Percentiles rank a stretch among this genome's conserved stretches.
These are phyloP conservation scores for Balearica regulorum DNA, from an alignment of 2,797 vertebrate genomes.

Conservation along the genomic window DNA sequence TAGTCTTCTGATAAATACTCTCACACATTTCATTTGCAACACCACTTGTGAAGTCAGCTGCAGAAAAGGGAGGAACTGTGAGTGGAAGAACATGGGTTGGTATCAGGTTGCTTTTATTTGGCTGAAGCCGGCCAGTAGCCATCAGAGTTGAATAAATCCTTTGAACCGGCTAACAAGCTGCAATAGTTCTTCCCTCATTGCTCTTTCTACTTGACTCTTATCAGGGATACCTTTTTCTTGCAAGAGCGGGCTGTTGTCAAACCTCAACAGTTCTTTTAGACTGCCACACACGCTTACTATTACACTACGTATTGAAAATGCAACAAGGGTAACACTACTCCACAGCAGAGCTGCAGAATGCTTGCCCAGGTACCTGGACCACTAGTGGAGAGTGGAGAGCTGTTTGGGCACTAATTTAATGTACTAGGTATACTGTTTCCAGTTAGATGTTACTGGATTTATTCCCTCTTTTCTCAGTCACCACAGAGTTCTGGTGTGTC, in stretches of 20 bases:
- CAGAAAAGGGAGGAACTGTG: neutral
- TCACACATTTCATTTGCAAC: neutral
- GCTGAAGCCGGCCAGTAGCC: neutral
- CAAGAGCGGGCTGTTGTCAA: neutral
- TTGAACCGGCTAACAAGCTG: neutral
- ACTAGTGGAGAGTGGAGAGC: neutral
- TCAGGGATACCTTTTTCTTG: neutral
- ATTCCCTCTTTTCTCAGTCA: neutral
- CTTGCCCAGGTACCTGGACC: neutral
- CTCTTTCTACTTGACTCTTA: neutral
- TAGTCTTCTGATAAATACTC: neutral
- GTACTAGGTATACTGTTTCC: neutral
- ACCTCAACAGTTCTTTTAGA: neutral
- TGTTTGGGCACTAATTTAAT: neutral
- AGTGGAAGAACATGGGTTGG: neutral
- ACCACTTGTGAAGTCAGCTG: neutral
- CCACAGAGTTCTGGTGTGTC: neutral
- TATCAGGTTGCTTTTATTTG: neutral
- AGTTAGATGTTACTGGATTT: neutral
- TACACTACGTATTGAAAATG: neutral
- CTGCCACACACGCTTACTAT: neutral
- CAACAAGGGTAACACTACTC: neutral
- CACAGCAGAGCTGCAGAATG: neutral
- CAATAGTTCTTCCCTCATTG: neutral
- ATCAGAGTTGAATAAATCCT: neutral